phyloP scores from a whole-genome alignment of 2,797 vertebrate genomes.

The Cuculus canorus region DNA sequence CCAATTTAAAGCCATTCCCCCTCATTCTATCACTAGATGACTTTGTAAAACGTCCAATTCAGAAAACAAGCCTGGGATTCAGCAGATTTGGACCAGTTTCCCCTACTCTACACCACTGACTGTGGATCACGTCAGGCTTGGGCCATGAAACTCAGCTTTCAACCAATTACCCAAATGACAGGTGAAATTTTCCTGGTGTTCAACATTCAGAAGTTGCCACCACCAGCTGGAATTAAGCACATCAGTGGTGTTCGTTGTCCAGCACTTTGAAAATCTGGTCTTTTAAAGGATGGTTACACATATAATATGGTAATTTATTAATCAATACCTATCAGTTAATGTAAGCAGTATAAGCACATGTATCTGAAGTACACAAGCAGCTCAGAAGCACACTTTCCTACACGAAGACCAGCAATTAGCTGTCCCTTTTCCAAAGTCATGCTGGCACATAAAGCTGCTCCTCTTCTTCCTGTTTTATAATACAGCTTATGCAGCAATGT shows the following conservation, averaged over 20 bases:
- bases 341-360: neutral
- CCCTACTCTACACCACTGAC: neutral
- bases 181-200: neutral
- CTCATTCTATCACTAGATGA: too few relatives aligned
- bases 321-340: neutral
- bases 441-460: neutral
- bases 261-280: fast-evolving
- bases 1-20: too few relatives aligned
- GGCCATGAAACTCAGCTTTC: neutral
- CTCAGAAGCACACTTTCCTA: neutral
- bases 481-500: neutral
- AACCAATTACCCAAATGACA: neutral
- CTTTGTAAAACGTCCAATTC: neutral
- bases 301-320: neutral
- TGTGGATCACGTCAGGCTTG: fast-evolving
- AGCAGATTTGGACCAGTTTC: neutral
- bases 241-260: neutral
- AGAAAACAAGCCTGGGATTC: neutral
- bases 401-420: neutral
- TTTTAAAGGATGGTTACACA: neutral
- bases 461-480: neutral
- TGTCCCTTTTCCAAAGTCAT: neutral
- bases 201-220: constrained; percentile 5
- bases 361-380: neutral
- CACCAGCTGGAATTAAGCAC: neutral